A percentile compares a stretch with the other conserved stretches of the same genome.
phyloP scores from a whole-genome alignment of 2,797 vertebrate genomes.

The Enteromius afrohamiltoni region DNA sequence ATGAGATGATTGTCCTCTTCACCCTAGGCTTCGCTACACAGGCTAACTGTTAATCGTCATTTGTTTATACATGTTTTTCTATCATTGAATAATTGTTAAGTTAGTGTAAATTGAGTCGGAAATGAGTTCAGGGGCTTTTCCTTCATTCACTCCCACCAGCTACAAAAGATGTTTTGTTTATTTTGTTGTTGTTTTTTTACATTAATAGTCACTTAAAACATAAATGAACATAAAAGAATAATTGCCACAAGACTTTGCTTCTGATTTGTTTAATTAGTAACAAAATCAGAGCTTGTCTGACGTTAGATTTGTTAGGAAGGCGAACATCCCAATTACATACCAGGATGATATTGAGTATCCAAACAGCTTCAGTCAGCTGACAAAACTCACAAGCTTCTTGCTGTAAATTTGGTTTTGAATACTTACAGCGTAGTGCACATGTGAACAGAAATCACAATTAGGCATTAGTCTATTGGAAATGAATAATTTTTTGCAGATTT shows the following conservation, averaged over 20 bases:
- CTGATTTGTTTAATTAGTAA: neutral
- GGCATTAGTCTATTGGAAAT: neutral
- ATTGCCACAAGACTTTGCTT: neutral
- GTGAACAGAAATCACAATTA: neutral
- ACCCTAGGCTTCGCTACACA: neutral
- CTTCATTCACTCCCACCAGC: neutral
- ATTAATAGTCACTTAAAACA: neutral
- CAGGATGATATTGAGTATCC: neutral
- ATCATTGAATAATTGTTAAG: neutral
- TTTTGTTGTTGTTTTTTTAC: too few species aligned
- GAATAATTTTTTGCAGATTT: too few species aligned
- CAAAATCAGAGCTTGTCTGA: neutral
- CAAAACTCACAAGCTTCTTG: neutral
- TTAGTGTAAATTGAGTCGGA: slow-evolving; percentile 14
- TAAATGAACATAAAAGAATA: neutral
- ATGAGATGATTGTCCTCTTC: slow-evolving; percentile 7
- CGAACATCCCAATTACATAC: neutral
- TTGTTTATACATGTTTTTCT: neutral
- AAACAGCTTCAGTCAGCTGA: too few species aligned
- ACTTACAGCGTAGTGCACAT: neutral
- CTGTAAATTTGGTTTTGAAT: neutral
- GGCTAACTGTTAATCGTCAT: neutral
- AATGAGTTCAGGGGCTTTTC: neutral
- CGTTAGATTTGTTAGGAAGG: neutral
- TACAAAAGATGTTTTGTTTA: neutral